A percentile compares a stretch with the other conserved stretches of the same genome.
These are phyloP conservation scores for Cynodonichthys magdalenae DNA, from an alignment of 2,797 vertebrate species.

Conservation along the genomic window DNA sequence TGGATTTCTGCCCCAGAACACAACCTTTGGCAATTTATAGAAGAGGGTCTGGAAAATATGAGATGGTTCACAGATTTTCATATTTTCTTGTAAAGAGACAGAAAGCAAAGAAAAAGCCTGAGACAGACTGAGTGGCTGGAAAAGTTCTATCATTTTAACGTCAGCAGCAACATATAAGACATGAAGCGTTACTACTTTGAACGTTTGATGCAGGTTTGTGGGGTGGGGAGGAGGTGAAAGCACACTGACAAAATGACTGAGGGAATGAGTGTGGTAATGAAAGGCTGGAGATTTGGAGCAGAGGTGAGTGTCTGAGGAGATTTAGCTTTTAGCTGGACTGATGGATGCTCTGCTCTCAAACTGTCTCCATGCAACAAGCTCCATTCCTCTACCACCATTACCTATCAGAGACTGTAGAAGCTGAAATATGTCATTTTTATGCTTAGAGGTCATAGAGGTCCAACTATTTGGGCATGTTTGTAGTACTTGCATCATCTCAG, in stretches of 20 bases:
- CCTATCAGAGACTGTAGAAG: too few relatives aligned
- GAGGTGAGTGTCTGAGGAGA: conserved; percentile 39
- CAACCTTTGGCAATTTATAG: conserved; percentile 30
- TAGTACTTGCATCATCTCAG: too few relatives aligned
- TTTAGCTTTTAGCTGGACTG: conserved; percentile 61
- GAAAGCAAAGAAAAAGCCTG: not conserved
- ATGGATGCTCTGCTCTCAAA: conserved; percentile 59
- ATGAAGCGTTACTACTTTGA: conserved; percentile 5
- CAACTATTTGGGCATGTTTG: too few relatives aligned
- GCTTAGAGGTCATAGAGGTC: too few relatives aligned
- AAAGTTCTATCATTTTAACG: conserved; percentile 22
- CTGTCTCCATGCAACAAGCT: conserved; percentile 46
- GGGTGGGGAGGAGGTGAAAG: conserved; percentile 31
- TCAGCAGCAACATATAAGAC: conserved; percentile 17
- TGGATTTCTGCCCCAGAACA: conserved; percentile 42
- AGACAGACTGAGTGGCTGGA: conserved; percentile 7
- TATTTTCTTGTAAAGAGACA: conserved; percentile 19
- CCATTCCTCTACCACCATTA: conserved; percentile 24
- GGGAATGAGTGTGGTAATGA: conserved; percentile 52
- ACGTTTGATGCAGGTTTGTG: conserved; percentile 29
- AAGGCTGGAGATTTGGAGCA: conserved; percentile 47
- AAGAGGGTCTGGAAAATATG: conserved; percentile 25
- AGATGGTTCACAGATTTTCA: conserved; percentile 6
- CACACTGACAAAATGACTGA: conserved; percentile 24
- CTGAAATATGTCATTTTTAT: too few relatives aligned